phyloP scores from a whole-genome alignment of 1,140 invertebrate species.

The Acromyrmex charruanus region DNA sequence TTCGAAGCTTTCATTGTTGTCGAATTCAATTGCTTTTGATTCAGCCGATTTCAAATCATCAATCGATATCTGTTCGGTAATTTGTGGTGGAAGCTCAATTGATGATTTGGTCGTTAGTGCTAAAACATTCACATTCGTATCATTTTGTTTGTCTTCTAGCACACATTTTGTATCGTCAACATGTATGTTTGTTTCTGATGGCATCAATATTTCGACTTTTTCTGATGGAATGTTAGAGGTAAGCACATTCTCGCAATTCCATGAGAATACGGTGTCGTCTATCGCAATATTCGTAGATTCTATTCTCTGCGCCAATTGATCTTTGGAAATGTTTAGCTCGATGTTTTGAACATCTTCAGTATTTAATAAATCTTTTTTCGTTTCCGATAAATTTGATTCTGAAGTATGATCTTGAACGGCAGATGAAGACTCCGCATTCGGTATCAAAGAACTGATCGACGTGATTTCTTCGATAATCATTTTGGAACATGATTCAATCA shows the following conservation, averaged over 20 bases:
- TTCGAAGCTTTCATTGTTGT: background rate
- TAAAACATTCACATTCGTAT: slow-evolving; percentile 1
- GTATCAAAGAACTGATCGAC: background rate
- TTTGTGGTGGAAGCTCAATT: background rate
- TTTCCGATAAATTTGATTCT: slow-evolving; percentile 28
- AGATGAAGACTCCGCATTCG: background rate
- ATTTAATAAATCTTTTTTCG: slow-evolving; percentile 13
- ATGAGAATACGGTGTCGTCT: background rate
- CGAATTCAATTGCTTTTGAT: background rate
- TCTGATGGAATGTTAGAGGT: background rate
- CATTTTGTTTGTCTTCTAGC: background rate
- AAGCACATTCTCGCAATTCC: slow-evolving; percentile 6
- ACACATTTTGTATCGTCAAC: background rate
- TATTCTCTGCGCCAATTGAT: background rate
- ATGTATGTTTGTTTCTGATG: background rate
- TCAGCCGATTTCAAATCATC: background rate
- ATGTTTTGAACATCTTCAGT: background rate
- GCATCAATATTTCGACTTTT: background rate
- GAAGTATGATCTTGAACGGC: background rate
- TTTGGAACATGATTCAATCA: slow-evolving; percentile 4
- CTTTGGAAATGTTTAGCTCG: background rate
- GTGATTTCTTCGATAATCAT: slow-evolving; percentile 10
- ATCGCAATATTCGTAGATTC: background rate
- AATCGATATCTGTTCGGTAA: background rate
- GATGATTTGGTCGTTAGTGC: background rate